Conservation (phyloP, 2,888 invertebrate genomes). For the Gerosis bhagava region DNA sequence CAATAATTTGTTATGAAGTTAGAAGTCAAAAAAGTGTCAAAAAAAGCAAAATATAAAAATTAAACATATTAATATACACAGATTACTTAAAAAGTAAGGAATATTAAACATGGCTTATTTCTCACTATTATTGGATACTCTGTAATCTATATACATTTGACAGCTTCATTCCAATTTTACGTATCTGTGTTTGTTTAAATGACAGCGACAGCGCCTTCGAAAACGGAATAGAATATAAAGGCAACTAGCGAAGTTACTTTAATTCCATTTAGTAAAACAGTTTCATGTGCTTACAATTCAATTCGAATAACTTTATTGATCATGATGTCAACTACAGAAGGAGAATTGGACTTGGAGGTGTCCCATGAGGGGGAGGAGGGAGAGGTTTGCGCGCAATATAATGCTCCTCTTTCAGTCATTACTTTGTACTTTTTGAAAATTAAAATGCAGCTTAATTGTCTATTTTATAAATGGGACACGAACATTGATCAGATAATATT, state of each 20-base stretch:
- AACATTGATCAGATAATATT: no score
- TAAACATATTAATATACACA: no score
- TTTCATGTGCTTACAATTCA: slow-evolving; percentile 55
- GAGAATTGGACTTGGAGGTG: slow-evolving; percentile 80
- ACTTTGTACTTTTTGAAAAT: slow-evolving; percentile 19
- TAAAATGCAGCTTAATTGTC: neutral
- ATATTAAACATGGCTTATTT: no score
- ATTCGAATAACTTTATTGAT: slow-evolving; percentile 39
- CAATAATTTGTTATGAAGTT: no score
- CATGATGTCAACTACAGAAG: slow-evolving; percentile 83
- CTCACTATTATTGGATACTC: no score
- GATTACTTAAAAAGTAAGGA: no score
- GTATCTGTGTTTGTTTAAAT: slow-evolving; percentile 35
- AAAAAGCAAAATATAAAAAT: no score
- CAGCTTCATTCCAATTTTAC: no score
- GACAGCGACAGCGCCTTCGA: slow-evolving; percentile 43
- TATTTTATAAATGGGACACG: neutral
- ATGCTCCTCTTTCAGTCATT: slow-evolving; percentile 17
- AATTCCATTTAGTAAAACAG: slow-evolving; percentile 48
- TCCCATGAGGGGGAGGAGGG: slow-evolving; percentile 85
- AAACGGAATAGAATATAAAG: slow-evolving; percentile 45
- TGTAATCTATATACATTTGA: slow-evolving; percentile 16
- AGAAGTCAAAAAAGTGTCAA: no score
- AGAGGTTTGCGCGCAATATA: slow-evolving; percentile 80
- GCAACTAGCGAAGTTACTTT: slow-evolving; percentile 35